phyloP scores from a whole-genome alignment of 2,113 vertebrate species.

The Todiramphus chloris region DNA sequence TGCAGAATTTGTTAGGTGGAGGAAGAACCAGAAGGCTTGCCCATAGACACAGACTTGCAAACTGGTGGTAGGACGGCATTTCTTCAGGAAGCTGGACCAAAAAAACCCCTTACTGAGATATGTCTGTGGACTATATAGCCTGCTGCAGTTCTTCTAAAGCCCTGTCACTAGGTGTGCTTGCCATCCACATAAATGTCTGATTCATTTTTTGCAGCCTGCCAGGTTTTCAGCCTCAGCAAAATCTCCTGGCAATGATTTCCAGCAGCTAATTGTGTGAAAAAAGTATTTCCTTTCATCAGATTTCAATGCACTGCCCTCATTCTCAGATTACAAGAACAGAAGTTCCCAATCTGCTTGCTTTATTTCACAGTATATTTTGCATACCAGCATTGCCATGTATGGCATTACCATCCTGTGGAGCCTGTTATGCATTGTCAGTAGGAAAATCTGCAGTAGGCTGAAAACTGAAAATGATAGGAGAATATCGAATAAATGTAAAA shows the following conservation, averaged over 20 bases:
- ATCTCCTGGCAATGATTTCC: neutral
- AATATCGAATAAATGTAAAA: neutral
- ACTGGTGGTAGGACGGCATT: neutral
- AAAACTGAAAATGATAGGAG: neutral
- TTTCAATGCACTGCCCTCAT: neutral
- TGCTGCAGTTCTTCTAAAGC: neutral
- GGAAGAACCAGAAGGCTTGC: neutral
- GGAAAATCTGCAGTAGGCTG: neutral
- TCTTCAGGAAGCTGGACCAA: neutral
- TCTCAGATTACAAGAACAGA: neutral
- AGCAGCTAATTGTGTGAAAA: neutral
- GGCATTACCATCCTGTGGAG: neutral
- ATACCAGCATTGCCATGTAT: neutral
- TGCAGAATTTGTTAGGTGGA: neutral
- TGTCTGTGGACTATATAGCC: neutral
- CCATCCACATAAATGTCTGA: neutral
- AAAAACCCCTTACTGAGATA: neutral
- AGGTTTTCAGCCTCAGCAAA: neutral
- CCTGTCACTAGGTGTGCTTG: neutral
- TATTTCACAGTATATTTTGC: neutral
- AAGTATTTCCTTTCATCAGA: neutral
- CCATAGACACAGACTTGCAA: fast-evolving
- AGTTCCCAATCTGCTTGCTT: conserved; percentile 32
- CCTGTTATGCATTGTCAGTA: neutral
- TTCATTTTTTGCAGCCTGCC: neutral